Conservation (phyloP, 2,888 invertebrate species). For the Liposcelis brunnea region DNA sequence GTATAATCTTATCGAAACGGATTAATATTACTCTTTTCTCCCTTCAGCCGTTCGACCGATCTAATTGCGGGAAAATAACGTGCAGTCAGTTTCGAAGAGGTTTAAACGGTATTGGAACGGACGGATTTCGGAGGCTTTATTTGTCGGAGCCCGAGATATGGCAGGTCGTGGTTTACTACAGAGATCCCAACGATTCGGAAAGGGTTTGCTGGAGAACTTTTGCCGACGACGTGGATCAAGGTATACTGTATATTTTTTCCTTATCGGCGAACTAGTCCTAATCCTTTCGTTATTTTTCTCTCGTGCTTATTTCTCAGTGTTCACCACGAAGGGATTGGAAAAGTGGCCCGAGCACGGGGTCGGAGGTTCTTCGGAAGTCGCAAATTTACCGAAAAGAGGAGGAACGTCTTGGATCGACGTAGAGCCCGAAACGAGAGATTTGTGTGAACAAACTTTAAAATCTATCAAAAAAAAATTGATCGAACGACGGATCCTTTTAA, state of each 20-base stretch:
- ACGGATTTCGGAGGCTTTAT: constrained; percentile 34
- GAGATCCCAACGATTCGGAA: constrained; percentile 49
- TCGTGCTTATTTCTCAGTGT: constrained; percentile 29
- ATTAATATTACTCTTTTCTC: constrained; percentile 10
- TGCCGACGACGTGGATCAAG: constrained; percentile 60
- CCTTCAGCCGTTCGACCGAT: constrained; percentile 44
- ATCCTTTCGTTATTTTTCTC: not conserved
- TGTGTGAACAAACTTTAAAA: constrained; percentile 42
- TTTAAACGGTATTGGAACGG: constrained; percentile 40
- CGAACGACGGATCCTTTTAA: constrained; percentile 43
- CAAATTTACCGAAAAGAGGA: constrained; percentile 30
- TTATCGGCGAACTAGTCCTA: not conserved
- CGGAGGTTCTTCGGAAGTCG: constrained; percentile 35
- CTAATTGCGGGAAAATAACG: constrained; percentile 49
- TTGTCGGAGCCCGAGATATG: constrained; percentile 43
- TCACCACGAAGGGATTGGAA: constrained; percentile 46
- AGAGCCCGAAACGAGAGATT: constrained; percentile 22
- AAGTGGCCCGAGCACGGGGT: constrained; percentile 43
- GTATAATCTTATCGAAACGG: not conserved
- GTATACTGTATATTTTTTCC: too few relatives aligned
- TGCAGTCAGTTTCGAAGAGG: constrained; percentile 53
- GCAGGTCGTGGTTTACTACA: constrained; percentile 45
- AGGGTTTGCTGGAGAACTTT: constrained; percentile 59
- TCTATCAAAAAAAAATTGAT: constrained; percentile 42
- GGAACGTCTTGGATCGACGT: constrained; percentile 30